A percentile compares a stretch with the other conserved stretches of the same genome.
Conservation (phyloP, 1,140 invertebrate species). For the Lepeophtheirus salmonis region DNA sequence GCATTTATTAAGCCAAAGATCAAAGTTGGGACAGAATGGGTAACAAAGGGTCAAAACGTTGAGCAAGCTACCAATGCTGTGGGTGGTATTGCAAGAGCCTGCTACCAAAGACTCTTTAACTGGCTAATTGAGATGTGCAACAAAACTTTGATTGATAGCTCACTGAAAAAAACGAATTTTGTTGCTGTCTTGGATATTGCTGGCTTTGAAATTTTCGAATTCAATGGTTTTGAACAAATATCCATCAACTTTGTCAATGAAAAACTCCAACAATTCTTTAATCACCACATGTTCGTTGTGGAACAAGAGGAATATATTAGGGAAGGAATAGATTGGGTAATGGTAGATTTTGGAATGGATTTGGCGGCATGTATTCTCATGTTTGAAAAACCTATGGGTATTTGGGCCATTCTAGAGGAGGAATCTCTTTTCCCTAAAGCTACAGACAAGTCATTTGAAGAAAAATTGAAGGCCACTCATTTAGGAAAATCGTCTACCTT, state of each 20-base stretch:
- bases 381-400: conserved; percentile 98
- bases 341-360: conserved; percentile 96
- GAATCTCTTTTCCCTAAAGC: conserved; percentile 99
- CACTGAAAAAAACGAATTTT: conserved; percentile 92
- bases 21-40: conserved; percentile 36
- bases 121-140: conserved; percentile 96
- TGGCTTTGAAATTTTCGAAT: conserved; percentile 99
- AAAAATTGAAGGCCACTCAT: conserved; percentile 73
- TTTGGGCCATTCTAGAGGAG: conserved; percentile 99
- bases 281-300: conserved; percentile 93
- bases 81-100: conserved; percentile 87
- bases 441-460: conserved; percentile 89
- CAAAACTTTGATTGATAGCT: conserved; percentile 80
- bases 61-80: conserved; percentile 45
- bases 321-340: conserved; percentile 64
- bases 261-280: conserved; percentile 93
- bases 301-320: conserved; percentile 49
- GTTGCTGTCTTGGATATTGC: conserved; percentile 99
- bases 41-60: conserved; percentile 34
- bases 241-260: conserved; percentile 98
- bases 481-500: conserved; percentile 95
- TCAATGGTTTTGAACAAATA: conserved; percentile 93
- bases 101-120: conserved; percentile 92
- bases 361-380: conserved; percentile 87
- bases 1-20: conserved; percentile 56